Evolutionary conservation across 2,113 vertebrate genomes (phyloP), one percentile per base, ranked within the genome.

Genomic region (Ibidorhyncha struthersii): DNA sequence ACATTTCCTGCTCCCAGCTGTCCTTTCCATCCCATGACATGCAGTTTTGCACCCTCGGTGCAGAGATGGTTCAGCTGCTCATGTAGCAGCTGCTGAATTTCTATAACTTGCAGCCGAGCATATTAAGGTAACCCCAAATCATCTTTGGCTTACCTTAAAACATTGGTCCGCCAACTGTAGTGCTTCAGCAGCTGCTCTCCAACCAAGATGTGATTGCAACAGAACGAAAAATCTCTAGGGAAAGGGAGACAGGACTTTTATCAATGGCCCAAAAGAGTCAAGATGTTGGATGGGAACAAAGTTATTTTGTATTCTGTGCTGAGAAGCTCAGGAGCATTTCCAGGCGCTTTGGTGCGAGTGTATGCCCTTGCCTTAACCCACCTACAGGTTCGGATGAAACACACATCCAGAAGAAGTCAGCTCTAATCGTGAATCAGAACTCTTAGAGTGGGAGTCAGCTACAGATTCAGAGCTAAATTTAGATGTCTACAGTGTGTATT

Each of bases 1-100:
- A 71, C 56, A 59, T 8, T 78, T 96, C 18, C 91, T 71, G 89
- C 52, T 91, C 89, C 73, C 87, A 93, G 89, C 89, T 96, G 91
- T 89, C 78, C 73, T 81, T 91, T 91, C 65, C 12, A 45, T 73
- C 78, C 77, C 43, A 47, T 86, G 80, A 86, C 86, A 74, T 23
- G 59, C 5, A 12, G 26, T 87, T 91, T 96, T 82, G 36, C 73
- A 72, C 56, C 56, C 65, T 84, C 32, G 16, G 23, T 67, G 52
- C 61, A 84, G 72, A 47, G 45, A 38, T 74, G 6, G n/a, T 84
- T 94, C 89, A 87, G 78, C 77, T 90, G 89, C 65, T 87, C 32
- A 40, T 29, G 40, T 43, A 61, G 56, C 78, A 91, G 91, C 93
- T 91, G 89, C 36, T 76, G 66, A 71, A 79, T 84, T 91, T 93